Conservation (phyloP, 2,113 vertebrate species). For the Aegotheles bennettii region DNA sequence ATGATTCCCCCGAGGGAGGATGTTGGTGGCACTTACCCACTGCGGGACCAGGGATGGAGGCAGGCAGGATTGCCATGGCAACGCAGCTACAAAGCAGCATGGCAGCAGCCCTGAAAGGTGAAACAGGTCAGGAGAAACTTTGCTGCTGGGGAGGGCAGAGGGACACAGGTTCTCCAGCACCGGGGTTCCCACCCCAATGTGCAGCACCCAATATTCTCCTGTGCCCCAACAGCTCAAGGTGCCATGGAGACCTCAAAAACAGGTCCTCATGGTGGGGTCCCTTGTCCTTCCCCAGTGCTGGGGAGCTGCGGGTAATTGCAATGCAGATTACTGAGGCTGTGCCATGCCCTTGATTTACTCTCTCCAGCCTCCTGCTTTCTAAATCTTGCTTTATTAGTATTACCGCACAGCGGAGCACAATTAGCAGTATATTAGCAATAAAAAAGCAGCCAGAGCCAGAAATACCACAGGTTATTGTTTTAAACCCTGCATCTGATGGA, state of each 20-base stretch:
- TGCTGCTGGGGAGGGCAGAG: neutral
- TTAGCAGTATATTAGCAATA: constrained; percentile 55
- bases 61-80: constrained; percentile 50
- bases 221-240: rapidly evolving
- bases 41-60: neutral
- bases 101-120: neutral
- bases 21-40: neutral
- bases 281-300: rapidly evolving
- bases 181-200: neutral
- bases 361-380: constrained; percentile 47
- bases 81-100: neutral
- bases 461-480: neutral
- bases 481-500: neutral
- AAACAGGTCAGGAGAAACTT: neutral
- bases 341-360: constrained; percentile 38
- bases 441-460: constrained; percentile 29
- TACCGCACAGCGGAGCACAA: constrained; percentile 16
- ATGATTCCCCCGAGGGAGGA: neutral
- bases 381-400: constrained; percentile 44
- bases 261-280: rapidly evolving
- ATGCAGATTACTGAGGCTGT: neutral
- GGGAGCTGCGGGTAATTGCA: neutral
- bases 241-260: rapidly evolving
- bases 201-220: neutral
- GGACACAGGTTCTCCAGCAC: neutral